phyloP scores from a whole-genome alignment of 2,797 vertebrate genomes.

The Chromobotia macracanthus region DNA sequence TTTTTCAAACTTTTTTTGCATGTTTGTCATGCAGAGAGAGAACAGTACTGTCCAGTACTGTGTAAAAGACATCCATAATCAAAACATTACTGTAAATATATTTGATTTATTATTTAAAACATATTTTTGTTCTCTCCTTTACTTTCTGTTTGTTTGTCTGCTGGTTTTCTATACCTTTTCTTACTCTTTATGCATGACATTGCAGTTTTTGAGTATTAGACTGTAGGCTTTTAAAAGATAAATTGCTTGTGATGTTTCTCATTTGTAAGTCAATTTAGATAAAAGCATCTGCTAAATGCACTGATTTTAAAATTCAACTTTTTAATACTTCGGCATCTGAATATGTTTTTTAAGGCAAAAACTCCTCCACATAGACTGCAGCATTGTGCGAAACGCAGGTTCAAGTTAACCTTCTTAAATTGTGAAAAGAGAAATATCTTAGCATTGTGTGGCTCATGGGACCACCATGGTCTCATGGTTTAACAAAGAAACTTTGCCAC shows the following conservation, averaged over 20 bases:
- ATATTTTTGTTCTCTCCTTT: too few relatives aligned
- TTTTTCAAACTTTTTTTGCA: not conserved
- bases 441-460: not conserved
- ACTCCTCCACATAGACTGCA: not conserved
- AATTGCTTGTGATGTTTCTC: not conserved
- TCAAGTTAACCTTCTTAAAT: constrained; percentile 28
- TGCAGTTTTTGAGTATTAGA: not conserved
- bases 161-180: not conserved
- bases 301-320: constrained; percentile 7
- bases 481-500: constrained; percentile 27
- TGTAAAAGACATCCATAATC: too few relatives aligned
- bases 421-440: constrained; percentile 23
- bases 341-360: constrained; percentile 13
- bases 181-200: not conserved
- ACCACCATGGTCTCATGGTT: constrained; percentile 7
- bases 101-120: too few relatives aligned
- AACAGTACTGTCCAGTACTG: too few relatives aligned
- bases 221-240: not conserved
- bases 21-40: too few relatives aligned
- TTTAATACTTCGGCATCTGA: constrained; percentile 5
- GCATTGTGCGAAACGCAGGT: not conserved
- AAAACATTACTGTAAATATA: too few relatives aligned
- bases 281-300: not conserved
- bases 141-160: too few relatives aligned
- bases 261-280: not conserved